Evolutionary conservation across 2,113 vertebrate species (phyloP).

Genomic region (Corythaeola cristata): DNA sequence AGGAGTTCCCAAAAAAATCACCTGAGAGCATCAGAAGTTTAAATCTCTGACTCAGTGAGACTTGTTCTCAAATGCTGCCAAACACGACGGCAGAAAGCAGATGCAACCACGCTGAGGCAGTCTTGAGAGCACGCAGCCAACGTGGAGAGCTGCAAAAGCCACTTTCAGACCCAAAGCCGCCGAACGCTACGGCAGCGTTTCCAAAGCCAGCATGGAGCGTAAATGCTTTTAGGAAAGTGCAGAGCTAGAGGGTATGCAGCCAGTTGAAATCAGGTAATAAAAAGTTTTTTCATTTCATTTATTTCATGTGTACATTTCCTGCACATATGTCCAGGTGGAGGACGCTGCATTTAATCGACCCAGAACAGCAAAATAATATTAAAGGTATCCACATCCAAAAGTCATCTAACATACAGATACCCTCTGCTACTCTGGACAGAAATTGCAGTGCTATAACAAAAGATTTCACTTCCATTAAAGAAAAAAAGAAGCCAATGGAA

Average conservation of each 20-base stretch:
- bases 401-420: background rate
- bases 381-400: accelerated
- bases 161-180: background rate
- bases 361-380: background rate
- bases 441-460: background rate
- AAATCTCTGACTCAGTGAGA: accelerated
- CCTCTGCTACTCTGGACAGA: background rate
- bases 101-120: accelerated
- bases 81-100: background rate
- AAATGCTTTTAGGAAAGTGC: background rate
- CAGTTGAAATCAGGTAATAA: background rate
- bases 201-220: background rate
- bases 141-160: background rate
- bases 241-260: no score
- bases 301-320: background rate
- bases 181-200: accelerated
- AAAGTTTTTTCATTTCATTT: background rate
- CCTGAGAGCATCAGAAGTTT: accelerated
- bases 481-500: background rate
- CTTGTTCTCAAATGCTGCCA: background rate
- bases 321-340: background rate
- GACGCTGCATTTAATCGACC: background rate
- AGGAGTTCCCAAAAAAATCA: background rate
- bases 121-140: accelerated
- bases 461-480: background rate